Conservation (phyloP, 64 coral and sea anemone species). For the Platygyra sinensis region DNA sequence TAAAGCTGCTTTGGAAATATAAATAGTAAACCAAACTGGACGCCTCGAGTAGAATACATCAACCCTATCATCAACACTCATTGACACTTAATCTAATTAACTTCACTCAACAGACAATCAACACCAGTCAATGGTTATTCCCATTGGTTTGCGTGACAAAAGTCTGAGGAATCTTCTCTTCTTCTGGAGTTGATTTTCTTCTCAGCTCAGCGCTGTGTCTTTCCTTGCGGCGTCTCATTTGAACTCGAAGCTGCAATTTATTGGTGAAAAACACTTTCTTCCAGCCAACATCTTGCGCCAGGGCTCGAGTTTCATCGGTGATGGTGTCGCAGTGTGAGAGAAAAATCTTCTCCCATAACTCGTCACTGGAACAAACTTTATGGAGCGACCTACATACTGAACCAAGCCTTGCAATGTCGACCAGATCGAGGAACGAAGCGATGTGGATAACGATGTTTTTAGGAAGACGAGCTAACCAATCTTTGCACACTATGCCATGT, state of each 20-base stretch:
- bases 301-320: constrained; percentile 73
- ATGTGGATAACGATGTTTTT: constrained; percentile 67
- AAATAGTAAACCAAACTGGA: no score
- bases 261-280: constrained; percentile 95
- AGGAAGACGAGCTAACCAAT: constrained; percentile 96
- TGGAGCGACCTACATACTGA: constrained; percentile 85
- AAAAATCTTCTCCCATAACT: constrained; percentile 95
- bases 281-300: constrained; percentile 90
- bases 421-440: constrained; percentile 69
- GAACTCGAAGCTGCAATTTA: constrained; percentile 90
- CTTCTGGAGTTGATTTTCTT: not conserved
- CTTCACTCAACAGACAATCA: not conserved
- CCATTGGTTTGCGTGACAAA: constrained; percentile 71
- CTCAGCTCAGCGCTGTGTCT: constrained; percentile 64
- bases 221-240: constrained; percentile 82
- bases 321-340: constrained; percentile 89
- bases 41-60: no score
- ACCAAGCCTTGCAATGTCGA: constrained; percentile 87
- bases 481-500: constrained; percentile 88
- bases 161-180: constrained; percentile 60
- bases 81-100: not conserved
- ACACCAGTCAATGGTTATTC: not conserved
- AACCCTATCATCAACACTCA: no score
- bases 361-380: constrained; percentile 90
- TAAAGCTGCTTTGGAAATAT: no score